Conservation (phyloP, 2,888 invertebrate genomes). For the Napeogenes sylphis region DNA sequence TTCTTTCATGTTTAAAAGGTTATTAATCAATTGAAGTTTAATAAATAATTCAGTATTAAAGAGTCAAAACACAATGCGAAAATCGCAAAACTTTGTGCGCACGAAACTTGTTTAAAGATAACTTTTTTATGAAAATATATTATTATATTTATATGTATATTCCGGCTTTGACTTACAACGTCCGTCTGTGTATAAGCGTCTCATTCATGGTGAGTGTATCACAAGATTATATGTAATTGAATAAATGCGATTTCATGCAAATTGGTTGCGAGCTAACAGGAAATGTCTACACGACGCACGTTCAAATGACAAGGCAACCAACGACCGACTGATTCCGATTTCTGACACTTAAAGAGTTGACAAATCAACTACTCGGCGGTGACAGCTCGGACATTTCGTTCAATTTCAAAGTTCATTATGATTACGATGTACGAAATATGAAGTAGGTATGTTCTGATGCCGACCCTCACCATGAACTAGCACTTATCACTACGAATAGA, state of each 20-base stretch:
- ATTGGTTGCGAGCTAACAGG: conserved; percentile 55
- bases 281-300: conserved; percentile 47
- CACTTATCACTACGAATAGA: conserved; percentile 40
- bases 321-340: conserved; percentile 58
- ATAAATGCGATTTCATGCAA: conserved; percentile 68
- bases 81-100: conserved; percentile 27
- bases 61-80: conserved; percentile 50
- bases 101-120: conserved; percentile 24
- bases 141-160: too few relatives aligned
- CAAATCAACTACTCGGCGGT: conserved; percentile 30
- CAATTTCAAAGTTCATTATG: conserved; percentile 40
- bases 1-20: conserved; percentile 57
- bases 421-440: too few relatives aligned
- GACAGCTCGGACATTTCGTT: conserved; percentile 47
- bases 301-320: conserved; percentile 57
- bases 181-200: conserved; percentile 50
- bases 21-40: conserved; percentile 48
- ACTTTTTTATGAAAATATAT: conserved; percentile 38
- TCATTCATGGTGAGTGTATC: conserved; percentile 48
- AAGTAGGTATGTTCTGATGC: conserved; percentile 23
- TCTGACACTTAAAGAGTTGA: conserved; percentile 28
- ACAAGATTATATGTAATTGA: conserved; percentile 69
- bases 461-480: conserved; percentile 57
- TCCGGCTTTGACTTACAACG: conserved; percentile 45
- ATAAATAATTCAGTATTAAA: conserved; percentile 35